A percentile compares a stretch with the other conserved stretches of the same genome.
phyloP scores from a whole-genome alignment of 2,113 vertebrate genomes.

The Chlorodrepanis virens region DNA sequence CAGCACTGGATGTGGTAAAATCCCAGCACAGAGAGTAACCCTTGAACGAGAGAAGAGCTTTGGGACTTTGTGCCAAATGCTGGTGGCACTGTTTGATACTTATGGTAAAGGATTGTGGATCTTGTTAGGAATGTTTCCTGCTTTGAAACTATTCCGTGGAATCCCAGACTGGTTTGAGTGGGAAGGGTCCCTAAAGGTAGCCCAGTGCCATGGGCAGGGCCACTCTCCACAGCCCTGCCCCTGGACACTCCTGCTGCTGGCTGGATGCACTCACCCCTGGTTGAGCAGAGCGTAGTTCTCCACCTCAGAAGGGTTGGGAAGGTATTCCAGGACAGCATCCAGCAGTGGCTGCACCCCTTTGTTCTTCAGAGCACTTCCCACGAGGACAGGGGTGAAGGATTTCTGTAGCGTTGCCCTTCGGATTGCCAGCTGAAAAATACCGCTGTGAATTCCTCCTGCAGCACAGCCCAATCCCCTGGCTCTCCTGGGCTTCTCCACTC shows the following conservation, averaged over 20 bases:
- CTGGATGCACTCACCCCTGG: constrained; percentile 76
- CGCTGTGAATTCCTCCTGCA: neutral
- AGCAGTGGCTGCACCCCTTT: constrained; percentile 93
- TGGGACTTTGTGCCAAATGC: neutral
- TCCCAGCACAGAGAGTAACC: neutral
- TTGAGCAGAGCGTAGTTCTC: constrained; percentile 88
- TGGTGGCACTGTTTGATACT: neutral
- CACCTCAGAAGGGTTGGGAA: constrained; percentile 91
- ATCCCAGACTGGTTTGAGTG: neutral
- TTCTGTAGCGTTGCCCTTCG: constrained; percentile 86
- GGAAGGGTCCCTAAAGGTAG: neutral
- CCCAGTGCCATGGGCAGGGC: neutral
- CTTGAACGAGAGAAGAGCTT: neutral
- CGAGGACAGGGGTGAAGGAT: constrained; percentile 87
- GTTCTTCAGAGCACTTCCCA: constrained; percentile 95
- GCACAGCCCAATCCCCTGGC: neutral
- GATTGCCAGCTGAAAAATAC: constrained; percentile 81
- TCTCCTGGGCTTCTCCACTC: neutral
- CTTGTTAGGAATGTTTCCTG: neutral
- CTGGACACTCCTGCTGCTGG: neutral
- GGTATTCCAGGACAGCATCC: constrained; percentile 88
- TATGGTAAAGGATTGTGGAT: neutral
- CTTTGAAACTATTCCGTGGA: neutral
- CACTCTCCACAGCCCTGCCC: neutral
- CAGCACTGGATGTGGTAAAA: neutral